Evolutionary conservation across 2,797 vertebrate species (phyloP).

Genomic region (Mormyrus proboscirostris): DNA sequence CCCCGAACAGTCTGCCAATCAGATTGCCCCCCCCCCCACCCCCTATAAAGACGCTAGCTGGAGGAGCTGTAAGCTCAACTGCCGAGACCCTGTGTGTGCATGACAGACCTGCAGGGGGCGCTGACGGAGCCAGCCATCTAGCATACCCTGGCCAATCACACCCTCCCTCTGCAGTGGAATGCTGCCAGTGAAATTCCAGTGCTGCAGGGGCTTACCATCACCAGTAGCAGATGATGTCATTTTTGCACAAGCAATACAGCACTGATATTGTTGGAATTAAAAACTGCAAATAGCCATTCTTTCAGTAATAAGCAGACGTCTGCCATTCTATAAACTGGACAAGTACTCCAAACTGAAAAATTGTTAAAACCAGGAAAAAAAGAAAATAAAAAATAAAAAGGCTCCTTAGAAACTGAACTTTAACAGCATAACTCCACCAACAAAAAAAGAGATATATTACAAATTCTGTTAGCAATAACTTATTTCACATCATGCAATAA

Average conservation of each 20-base stretch:
- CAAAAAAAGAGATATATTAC: slow-evolving; percentile 85
- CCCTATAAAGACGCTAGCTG: not conserved
- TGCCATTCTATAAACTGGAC: slow-evolving; percentile 32
- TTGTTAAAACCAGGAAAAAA: slow-evolving; percentile 16
- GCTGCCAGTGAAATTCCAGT: not conserved
- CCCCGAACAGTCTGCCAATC: not conserved
- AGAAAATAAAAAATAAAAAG: not conserved
- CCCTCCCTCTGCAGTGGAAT: not conserved
- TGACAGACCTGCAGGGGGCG: not conserved
- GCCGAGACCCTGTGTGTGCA: not conserved
- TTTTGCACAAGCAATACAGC: not conserved
- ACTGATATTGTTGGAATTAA: slow-evolving; percentile 9
- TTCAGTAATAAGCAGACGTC: slow-evolving; percentile 1
- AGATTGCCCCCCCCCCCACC: not conserved
- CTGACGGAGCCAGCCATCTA: not conserved
- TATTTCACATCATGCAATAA: slow-evolving; percentile 95
- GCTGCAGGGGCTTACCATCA: not conserved
- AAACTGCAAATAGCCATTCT: slow-evolving; percentile 14
- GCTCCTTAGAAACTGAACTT: slow-evolving; percentile 68
- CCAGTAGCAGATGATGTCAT: not conserved
- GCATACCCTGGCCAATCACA: not conserved
- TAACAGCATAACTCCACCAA: slow-evolving; percentile 81
- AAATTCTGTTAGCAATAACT: slow-evolving; percentile 98
- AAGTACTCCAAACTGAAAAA: slow-evolving; percentile 33
- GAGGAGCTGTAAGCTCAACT: not conserved